A percentile compares a stretch with the other conserved stretches of the same genome.
Evolutionary conservation across 2,797 vertebrate species (phyloP).

Genomic region (Ictinia mississippiensis): DNA sequence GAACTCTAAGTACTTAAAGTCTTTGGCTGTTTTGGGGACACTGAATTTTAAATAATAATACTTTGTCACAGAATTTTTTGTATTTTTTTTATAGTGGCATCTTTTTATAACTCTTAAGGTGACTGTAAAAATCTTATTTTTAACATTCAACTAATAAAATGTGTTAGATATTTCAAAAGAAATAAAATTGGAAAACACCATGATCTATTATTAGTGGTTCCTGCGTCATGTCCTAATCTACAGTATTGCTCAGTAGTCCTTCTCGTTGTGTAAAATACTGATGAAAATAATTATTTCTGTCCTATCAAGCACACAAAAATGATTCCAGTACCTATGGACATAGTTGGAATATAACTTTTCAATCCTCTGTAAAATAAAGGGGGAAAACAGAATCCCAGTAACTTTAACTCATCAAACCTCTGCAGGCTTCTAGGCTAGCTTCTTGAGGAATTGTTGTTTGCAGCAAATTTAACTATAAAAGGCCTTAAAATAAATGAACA

Average conservation of each 20-base stretch:
- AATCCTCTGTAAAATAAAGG: background rate
- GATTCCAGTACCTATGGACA: background rate
- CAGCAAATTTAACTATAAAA: background rate
- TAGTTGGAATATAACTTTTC: background rate
- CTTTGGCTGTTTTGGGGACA: background rate
- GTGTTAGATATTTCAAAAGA: background rate
- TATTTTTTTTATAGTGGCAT: background rate
- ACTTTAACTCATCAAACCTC: background rate
- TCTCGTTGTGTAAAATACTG: background rate
- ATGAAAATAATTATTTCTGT: background rate
- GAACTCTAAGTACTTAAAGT: slow-evolving; percentile 82
- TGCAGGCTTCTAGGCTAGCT: background rate
- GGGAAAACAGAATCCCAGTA: background rate
- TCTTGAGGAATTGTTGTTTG: background rate
- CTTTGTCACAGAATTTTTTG: background rate
- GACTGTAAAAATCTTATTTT: slow-evolving; percentile 9
- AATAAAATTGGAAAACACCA: background rate
- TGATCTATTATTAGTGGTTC: background rate
- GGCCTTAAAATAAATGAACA: background rate
- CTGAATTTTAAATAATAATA: slow-evolving; percentile 7
- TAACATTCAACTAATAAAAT: background rate
- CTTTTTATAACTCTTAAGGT: slow-evolving; percentile 33
- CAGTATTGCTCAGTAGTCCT: background rate
- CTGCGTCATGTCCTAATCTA: background rate
- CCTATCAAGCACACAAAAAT: background rate